phyloP scores from a whole-genome alignment of 2,113 vertebrate species.

The Callocephalon fimbriatum region DNA sequence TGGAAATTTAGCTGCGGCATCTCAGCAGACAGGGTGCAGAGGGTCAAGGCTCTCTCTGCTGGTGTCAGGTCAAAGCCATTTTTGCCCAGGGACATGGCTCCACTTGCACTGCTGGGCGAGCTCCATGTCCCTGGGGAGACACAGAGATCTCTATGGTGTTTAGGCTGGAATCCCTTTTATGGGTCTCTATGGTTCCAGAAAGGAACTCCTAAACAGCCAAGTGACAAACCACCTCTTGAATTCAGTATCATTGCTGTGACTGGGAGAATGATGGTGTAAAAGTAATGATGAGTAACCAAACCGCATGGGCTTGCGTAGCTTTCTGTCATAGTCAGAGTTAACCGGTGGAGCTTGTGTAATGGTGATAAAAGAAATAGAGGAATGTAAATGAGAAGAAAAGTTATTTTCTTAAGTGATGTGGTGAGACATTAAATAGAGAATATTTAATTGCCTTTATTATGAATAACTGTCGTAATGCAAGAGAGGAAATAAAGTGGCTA shows the following conservation, averaged over 20 bases:
- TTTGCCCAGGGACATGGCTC: rapidly evolving
- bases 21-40: background rate
- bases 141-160: too few species aligned
- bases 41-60: background rate
- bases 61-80: background rate
- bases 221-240: background rate
- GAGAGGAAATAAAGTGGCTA: background rate
- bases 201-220: background rate
- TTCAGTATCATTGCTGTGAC: rapidly evolving
- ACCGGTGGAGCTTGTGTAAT: background rate
- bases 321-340: background rate
- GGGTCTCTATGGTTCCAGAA: background rate
- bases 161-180: background rate
- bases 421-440: background rate
- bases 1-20: rapidly evolving
- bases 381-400: background rate
- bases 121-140: background rate
- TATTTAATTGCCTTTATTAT: conserved; percentile 6
- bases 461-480: background rate
- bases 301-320: background rate
- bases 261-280: background rate
- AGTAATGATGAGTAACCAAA: rapidly evolving
- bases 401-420: background rate
- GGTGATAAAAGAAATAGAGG: background rate
- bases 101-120: background rate